Evolutionary conservation across 1,140 invertebrate genomes (phyloP), one percentile per base, ranked within the genome.

Genomic region (Asbolus verrucosus): DNA sequence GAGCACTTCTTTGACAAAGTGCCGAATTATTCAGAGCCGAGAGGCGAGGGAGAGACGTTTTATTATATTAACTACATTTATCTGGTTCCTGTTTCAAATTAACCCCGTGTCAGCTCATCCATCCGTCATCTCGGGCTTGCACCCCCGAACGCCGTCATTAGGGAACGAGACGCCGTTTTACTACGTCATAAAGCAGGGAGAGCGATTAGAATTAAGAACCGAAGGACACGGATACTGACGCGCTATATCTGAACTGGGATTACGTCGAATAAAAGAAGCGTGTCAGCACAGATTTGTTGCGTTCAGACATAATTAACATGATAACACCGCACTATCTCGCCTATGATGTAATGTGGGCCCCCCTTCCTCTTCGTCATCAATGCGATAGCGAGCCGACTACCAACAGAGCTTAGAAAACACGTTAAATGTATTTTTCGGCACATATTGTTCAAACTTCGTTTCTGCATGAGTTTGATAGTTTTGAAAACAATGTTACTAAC

Each of bases 41-140:
- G 65, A 54, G 30, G 46, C 38, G 65, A 46, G 67, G 69, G 59
- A 54, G 65, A 24, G 62, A 24, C 54, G 65, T 73, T 76, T 74
- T 74, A 76, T 76, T 72, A 74, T 76, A 76, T 76, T 76, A 74
- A 74, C 73, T 72, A 67, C 75, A 72, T 76, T 76, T 74, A 73
- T 74, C 75, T 74, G 72, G 72, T 74, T 67, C 70, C 65, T 75
- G 74, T 73, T 76, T 70, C 75, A 75, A 76, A 76, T 76, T 76
- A 76, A 76, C 75, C 75, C 71, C 69, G 69, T 76, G 73, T 76
- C 75, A 71, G 43, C 71, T 67, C 75, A 67, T 73, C 70, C 75
- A 73, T 76, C 65, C 65, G 70, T 75, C 75, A 76, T 76, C 33
- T 60, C 31, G 66, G 36, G n/a, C 33, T 63, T 63, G 61, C 69